Base-by-base conservation (phyloP, 2,888 invertebrate species). In the Parnassius glacialis region DNA sequence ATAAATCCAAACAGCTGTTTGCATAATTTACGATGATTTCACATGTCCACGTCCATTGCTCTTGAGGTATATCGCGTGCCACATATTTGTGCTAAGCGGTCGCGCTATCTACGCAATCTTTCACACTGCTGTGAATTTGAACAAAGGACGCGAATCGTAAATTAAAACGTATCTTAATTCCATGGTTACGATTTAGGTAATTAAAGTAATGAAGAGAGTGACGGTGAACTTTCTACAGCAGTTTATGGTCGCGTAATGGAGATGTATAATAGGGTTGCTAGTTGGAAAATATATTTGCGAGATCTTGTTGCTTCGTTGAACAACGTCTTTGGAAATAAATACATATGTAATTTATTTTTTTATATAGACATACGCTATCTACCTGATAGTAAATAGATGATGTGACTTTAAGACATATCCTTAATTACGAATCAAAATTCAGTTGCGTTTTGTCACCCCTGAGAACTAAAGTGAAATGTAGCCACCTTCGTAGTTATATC, bases 171-270 rank as follows among this genome's bases (percentile, higher is more conserved):
- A 25, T 53, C 3, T n/a, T 13, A 50, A 48, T 41, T 50, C 45
- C 51, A 34, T 44, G 3, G 34, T 47, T 45, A 45, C 52, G 59
- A 47, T 45, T 53, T 61, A 34, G 7, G 34, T 34, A 52, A 25
- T 61, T 25, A 41, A 13, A 42, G 11, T 13, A 47, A 13, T 12
- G 7, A 7, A n/a, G 7, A 47, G 13, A 9, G 47, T n/a, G 13
- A 47, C n/a, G n/a, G 13, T 48, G 16, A 43, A 61, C 76, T 79
- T 79, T 78, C 76, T 74, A 74, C 52, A 66, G 34, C 5, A 44
- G 58, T 55, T 41, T 48, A 43, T 16, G 45, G 54, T 56, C 50
- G 42, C 2, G 48, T n/a, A 9, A 12, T 48, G 45, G 45, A 7
- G 9, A 48, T 9, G 16, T 7, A 48, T 13, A 48, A 13, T 48